These are phyloP conservation scores for Tiliacea citrago DNA, from an alignment of 2,888 invertebrate species.

Conservation along the genomic window DNA sequence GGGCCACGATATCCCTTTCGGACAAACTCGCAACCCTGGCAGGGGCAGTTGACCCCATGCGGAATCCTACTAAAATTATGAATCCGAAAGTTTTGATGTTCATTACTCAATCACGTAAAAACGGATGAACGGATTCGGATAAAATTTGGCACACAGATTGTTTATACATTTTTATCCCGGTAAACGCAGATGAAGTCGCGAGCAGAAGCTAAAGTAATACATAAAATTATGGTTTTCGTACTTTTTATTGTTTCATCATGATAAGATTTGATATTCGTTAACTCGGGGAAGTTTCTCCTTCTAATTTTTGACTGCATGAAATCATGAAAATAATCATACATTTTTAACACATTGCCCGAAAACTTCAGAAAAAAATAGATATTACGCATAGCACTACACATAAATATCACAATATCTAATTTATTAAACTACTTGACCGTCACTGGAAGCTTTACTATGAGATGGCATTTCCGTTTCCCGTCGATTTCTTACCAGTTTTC, in stretches of 20 bases:
- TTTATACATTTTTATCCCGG: not conserved
- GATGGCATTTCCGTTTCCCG: too few species aligned
- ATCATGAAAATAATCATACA: not conserved
- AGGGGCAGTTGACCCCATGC: not conserved
- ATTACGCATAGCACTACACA: not conserved
- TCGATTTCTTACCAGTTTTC: too few species aligned
- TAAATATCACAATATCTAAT: constrained; percentile 5
- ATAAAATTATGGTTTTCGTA: not conserved
- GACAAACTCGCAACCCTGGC: too few species aligned
- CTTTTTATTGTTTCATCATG: not conserved
- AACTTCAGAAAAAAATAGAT: not conserved
- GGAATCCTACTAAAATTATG: not conserved
- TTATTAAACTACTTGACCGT: too few species aligned
- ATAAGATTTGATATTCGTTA: not conserved
- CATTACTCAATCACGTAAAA: not conserved
- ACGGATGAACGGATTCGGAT: not conserved
- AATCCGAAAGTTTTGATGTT: not conserved
- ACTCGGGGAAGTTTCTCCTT: not conserved
- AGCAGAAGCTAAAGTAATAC: not conserved
- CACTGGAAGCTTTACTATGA: too few species aligned
- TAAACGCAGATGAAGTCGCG: too few species aligned
- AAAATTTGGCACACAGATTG: too few species aligned
- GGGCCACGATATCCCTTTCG: too few species aligned
- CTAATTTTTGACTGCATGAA: not conserved
- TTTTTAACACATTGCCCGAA: not conserved